Evolutionary conservation across 2,113 vertebrate species (phyloP).

Genomic region (Rhinoptilus africanus): DNA sequence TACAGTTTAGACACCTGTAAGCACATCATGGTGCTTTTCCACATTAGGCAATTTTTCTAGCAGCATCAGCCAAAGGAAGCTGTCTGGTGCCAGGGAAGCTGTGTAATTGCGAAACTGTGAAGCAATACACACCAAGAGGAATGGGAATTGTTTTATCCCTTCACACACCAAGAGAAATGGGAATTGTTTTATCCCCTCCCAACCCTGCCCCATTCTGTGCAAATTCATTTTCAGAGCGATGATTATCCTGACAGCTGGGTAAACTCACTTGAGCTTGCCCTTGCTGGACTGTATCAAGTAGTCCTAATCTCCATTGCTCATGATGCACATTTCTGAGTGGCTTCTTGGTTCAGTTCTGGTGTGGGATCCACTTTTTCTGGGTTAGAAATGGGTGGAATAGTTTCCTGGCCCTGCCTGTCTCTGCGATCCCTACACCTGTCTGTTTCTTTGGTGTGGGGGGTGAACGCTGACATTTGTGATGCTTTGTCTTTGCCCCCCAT

Average conservation of each 20-base stretch:
- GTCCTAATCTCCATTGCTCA: not conserved
- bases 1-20: not conserved
- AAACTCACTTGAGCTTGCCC: not conserved
- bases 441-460: not conserved
- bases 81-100: not conserved
- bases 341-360: not conserved
- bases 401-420: not conserved
- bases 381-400: not conserved
- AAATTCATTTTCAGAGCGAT: not conserved
- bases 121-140: conserved; percentile 6
- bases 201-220: not conserved
- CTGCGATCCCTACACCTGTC: not conserved
- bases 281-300: not conserved
- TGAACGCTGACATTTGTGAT: not conserved
- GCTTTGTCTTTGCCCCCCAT: not conserved
- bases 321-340: not conserved
- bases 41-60: not conserved
- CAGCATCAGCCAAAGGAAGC: not conserved
- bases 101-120: not conserved
- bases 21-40: not conserved
- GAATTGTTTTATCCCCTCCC: not conserved
- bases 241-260: not conserved
- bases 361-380: not conserved
- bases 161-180: not conserved
- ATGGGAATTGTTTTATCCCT: not conserved